These are phyloP conservation scores for Rhinolophus sinicus DNA, from an alignment of 2,113 vertebrate species.

Conservation along the genomic window DNA sequence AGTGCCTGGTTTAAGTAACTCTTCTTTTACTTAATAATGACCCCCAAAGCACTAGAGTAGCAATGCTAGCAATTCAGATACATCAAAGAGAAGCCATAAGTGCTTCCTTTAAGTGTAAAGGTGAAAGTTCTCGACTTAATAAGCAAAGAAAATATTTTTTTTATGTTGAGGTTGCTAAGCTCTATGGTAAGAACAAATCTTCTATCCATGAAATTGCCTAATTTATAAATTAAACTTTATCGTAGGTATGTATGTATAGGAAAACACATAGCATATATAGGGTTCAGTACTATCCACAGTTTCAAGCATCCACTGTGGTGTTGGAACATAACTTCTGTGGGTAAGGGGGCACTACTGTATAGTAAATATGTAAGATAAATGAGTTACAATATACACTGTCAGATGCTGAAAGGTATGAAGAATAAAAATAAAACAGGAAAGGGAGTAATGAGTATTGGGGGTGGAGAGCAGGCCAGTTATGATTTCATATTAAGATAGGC, in stretches of 20 bases:
- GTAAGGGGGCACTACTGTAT: background rate
- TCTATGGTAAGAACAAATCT: background rate
- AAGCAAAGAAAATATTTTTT: background rate
- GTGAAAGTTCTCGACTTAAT: background rate
- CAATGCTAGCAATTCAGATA: background rate
- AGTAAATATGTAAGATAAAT: background rate
- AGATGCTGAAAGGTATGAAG: background rate
- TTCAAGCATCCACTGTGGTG: background rate
- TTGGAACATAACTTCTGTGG: background rate
- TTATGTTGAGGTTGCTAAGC: background rate
- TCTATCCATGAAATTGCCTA: background rate
- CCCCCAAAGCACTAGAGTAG: background rate
- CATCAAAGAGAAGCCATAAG: background rate
- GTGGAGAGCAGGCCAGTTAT: background rate
- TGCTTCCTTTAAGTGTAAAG: background rate
- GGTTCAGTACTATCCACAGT: background rate
- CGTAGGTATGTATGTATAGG: background rate
- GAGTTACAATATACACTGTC: background rate
- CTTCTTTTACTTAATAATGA: background rate
- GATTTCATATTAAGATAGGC: background rate
- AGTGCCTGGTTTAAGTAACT: background rate
- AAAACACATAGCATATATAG: background rate
- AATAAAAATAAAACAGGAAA: conserved; percentile 15
- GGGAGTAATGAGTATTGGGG: background rate
- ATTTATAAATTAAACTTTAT: background rate